Conservation (phyloP, 2,113 vertebrate species). For the Tachysurus vachellii region DNA sequence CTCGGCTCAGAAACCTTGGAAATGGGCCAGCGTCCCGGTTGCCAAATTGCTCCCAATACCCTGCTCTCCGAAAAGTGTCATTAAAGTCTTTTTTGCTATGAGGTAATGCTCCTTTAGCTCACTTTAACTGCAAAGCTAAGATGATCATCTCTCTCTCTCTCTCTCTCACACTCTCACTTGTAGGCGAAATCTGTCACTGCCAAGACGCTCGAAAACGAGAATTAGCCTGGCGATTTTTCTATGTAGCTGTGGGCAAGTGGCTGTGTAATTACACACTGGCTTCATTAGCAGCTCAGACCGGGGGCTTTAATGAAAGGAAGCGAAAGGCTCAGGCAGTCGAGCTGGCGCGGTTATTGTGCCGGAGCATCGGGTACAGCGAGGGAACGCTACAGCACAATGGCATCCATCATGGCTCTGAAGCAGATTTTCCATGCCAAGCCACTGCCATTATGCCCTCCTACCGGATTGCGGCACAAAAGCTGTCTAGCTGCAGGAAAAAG, state of each 20-base stretch:
- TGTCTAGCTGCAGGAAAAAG: conserved; percentile 25
- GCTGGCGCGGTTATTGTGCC: conserved; percentile 36
- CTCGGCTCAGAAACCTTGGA: conserved; percentile 26
- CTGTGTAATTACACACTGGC: conserved; percentile 52
- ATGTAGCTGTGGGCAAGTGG: conserved; percentile 42
- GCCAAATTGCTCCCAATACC: conserved; percentile 41
- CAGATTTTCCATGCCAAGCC: conserved; percentile 54
- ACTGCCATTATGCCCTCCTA: conserved; percentile 44
- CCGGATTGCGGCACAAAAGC: conserved; percentile 51
- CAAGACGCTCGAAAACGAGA: conserved; percentile 27
- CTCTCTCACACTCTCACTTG: not conserved
- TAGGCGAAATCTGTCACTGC: conserved; percentile 34
- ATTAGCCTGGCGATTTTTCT: conserved; percentile 46
- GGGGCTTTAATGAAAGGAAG: conserved; percentile 53
- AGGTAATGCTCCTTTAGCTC: conserved; percentile 31
- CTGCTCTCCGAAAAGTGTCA: conserved; percentile 37
- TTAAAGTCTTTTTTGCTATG: conserved; percentile 29
- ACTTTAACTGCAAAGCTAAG: conserved; percentile 8
- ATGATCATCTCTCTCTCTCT: not conserved
- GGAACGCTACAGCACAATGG: conserved; percentile 40
- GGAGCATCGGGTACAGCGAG: conserved; percentile 26
- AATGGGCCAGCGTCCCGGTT: conserved; percentile 27
- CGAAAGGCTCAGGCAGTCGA: conserved; percentile 35
- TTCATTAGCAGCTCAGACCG: conserved; percentile 47
- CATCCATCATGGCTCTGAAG: conserved; percentile 50